Percentiles rank a stretch among this genome's conserved stretches.
Evolutionary conservation across 2,888 invertebrate genomes (phyloP).

Genomic region (Clivina fossor): DNA sequence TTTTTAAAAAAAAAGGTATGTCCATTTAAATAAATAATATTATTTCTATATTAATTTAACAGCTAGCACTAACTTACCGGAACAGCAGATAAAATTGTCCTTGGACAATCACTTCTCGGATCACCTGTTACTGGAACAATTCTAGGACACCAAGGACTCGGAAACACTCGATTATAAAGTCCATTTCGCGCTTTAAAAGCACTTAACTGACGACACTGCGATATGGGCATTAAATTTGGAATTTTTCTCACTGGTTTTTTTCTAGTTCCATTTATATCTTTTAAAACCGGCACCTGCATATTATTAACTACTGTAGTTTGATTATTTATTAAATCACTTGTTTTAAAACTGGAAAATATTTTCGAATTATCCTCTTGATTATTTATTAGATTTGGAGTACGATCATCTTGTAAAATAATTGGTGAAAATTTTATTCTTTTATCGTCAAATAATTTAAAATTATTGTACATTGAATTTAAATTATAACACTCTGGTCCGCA

Average conservation of each 20-base stretch:
- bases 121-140: slow-evolving; percentile 47
- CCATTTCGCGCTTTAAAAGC: slow-evolving; percentile 43
- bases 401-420: slow-evolving; percentile 29
- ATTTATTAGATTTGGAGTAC: too few species aligned
- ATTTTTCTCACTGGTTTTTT: slow-evolving; percentile 44
- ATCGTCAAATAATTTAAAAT: slow-evolving; percentile 29
- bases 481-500: slow-evolving; percentile 30
- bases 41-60: too few species aligned
- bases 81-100: slow-evolving; percentile 20
- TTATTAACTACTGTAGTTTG: too few species aligned
- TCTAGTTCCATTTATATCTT: too few species aligned
- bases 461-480: slow-evolving; percentile 15
- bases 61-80: slow-evolving; percentile 42
- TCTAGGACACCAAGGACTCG: slow-evolving; percentile 62
- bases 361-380: too few species aligned
- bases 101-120: slow-evolving; percentile 46
- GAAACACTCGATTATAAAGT: slow-evolving; percentile 58
- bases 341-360: too few species aligned
- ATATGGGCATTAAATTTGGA: slow-evolving; percentile 48
- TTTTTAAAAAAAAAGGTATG: too few species aligned
- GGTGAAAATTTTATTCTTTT: slow-evolving; percentile 29
- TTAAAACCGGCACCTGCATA: too few species aligned
- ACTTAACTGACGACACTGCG: slow-evolving; percentile 35
- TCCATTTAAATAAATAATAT: too few species aligned
- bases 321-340: too few species aligned